Conservation (phyloP, 2,888 invertebrate species). For the Lochmaea capreae region DNA sequence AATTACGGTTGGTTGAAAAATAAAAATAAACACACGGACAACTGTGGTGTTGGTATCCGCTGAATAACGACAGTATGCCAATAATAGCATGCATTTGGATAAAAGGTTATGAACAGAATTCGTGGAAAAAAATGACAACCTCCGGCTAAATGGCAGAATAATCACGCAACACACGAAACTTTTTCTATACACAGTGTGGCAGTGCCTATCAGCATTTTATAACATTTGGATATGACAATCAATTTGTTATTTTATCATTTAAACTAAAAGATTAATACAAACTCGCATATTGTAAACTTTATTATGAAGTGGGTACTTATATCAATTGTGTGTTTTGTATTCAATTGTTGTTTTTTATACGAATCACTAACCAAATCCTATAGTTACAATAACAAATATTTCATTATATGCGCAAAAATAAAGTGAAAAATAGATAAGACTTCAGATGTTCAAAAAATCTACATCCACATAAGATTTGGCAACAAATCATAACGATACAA, state of each 20-base stretch:
- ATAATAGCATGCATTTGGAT: constrained; percentile 45
- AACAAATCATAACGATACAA: too few relatives aligned
- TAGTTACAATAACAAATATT: too few relatives aligned
- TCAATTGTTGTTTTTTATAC: too few relatives aligned
- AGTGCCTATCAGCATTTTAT: constrained; percentile 17
- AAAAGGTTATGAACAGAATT: constrained; percentile 48
- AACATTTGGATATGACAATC: constrained; percentile 33
- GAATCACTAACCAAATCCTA: too few relatives aligned
- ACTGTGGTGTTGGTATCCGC: constrained; percentile 25
- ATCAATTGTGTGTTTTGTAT: too few relatives aligned
- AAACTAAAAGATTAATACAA: too few relatives aligned
- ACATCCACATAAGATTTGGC: too few relatives aligned
- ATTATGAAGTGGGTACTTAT: too few relatives aligned
- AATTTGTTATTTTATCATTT: not conserved
- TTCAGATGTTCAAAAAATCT: too few relatives aligned
- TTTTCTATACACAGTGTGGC: constrained; percentile 32
- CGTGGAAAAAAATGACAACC: constrained; percentile 59
- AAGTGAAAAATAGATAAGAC: too few relatives aligned
- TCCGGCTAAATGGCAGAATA: constrained; percentile 57
- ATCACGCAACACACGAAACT: constrained; percentile 56
- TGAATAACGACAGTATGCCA: constrained; percentile 42
- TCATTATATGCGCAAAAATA: too few relatives aligned
- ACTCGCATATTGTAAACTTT: too few relatives aligned
- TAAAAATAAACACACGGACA: not conserved
- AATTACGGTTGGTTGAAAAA: constrained; percentile 25